Conservation (phyloP, 1,140 invertebrate species). For the Eurosta solidaginis region DNA sequence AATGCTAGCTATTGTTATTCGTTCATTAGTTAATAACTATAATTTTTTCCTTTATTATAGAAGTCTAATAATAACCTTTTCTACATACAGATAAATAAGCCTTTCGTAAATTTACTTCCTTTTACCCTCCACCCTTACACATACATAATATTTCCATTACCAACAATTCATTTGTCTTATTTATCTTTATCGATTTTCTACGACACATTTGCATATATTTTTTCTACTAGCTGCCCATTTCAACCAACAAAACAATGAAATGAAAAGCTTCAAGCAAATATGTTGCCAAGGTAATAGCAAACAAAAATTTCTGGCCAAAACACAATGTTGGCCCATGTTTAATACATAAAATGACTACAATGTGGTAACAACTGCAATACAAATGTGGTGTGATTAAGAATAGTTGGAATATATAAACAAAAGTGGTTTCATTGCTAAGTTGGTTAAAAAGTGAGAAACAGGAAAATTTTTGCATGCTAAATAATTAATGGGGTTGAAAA, state of each 20-base stretch:
- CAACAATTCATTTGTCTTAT: not conserved
- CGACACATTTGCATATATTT: not conserved
- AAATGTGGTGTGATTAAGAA: not conserved
- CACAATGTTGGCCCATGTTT: not conserved
- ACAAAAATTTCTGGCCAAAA: not conserved
- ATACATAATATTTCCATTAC: too few relatives aligned
- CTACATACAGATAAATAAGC: too few relatives aligned
- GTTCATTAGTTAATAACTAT: too few relatives aligned
- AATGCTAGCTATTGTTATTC: too few relatives aligned
- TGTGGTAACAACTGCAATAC: not conserved
- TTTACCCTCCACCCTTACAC: too few relatives aligned
- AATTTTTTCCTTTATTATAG: too few relatives aligned
- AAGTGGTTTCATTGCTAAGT: not conserved
- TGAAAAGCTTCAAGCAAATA: not conserved
- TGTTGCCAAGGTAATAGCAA: constrained; percentile 3
- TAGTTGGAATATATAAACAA: not conserved
- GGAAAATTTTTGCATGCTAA: too few relatives aligned
- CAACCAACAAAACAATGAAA: not conserved
- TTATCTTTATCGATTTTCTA: not conserved
- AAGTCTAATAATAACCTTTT: too few relatives aligned
- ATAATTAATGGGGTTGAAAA: too few relatives aligned
- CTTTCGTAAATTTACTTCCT: too few relatives aligned
- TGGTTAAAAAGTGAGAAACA: not conserved
- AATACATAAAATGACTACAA: too few relatives aligned
- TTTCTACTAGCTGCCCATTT: too few relatives aligned